A percentile compares a stretch with the other conserved stretches of the same genome.
These are phyloP conservation scores for Pyrgus malvae DNA, from an alignment of 2,888 invertebrate genomes.

Conservation along the genomic window DNA sequence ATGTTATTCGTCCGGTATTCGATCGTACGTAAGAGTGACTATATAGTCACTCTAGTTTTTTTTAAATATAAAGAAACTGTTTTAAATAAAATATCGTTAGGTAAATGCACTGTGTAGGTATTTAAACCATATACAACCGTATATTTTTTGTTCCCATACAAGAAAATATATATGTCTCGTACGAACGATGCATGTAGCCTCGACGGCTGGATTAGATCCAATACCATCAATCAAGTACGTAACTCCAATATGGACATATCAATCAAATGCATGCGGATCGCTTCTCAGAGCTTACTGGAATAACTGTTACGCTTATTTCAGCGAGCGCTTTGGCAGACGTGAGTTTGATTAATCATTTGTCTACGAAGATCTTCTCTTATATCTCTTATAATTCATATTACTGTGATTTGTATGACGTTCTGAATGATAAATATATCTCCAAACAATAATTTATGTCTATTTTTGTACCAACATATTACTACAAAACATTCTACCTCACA, in stretches of 20 bases:
- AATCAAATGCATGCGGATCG: conserved; percentile 41
- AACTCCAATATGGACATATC: conserved; percentile 39
- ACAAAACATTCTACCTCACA: too few species aligned
- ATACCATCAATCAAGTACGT: conserved; percentile 17
- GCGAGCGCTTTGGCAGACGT: conserved; percentile 49
- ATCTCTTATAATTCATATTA: conserved; percentile 27
- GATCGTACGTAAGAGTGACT: too few species aligned
- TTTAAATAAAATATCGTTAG: too few species aligned
- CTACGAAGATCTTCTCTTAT: conserved; percentile 40
- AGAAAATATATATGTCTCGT: background rate
- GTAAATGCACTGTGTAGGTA: too few species aligned
- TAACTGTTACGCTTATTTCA: conserved; percentile 50
- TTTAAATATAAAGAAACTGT: too few species aligned
- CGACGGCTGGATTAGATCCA: background rate
- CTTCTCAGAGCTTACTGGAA: conserved; percentile 53
- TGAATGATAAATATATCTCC: background rate
- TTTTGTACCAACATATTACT: too few species aligned
- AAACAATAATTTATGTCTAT: too few species aligned
- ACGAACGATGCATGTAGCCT: conserved; percentile 1
- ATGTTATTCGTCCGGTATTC: too few species aligned
- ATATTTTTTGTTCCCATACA: background rate
- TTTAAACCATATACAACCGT: too few species aligned
- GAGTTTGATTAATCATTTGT: conserved; percentile 67
- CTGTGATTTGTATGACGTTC: conserved; percentile 8
- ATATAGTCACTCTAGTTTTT: too few species aligned